Evolutionary conservation across 2,888 invertebrate genomes (phyloP).

Genomic region (Microdon myrmicae): DNA sequence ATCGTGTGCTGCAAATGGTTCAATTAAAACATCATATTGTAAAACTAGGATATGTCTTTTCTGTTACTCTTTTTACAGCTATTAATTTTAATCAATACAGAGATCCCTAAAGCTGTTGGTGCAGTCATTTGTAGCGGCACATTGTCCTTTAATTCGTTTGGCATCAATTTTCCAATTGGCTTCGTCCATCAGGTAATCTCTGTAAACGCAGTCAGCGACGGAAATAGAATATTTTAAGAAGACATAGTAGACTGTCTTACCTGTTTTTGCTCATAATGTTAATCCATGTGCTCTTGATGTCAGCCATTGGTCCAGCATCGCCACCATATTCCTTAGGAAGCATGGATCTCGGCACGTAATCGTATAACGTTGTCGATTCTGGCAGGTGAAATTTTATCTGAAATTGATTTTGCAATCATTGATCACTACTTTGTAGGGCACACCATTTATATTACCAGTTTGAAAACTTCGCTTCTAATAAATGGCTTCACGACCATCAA

Average conservation of each 20-base stretch:
- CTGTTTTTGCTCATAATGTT: slow-evolving; percentile 72
- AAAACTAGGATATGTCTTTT: slow-evolving; percentile 1
- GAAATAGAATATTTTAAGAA: background rate
- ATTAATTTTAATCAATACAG: slow-evolving; percentile 13
- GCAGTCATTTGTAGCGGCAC: slow-evolving; percentile 1
- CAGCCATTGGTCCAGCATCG: slow-evolving; percentile 71
- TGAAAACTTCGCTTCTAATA: slow-evolving; percentile 74
- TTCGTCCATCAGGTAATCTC: slow-evolving; percentile 72
- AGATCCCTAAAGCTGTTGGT: slow-evolving; percentile 16
- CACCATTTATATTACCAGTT: slow-evolving; percentile 69
- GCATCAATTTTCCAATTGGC: slow-evolving; percentile 68
- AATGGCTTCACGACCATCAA: slow-evolving; percentile 74
- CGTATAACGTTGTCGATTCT: slow-evolving; percentile 72
- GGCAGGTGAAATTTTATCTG: slow-evolving; percentile 79
- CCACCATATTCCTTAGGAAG: slow-evolving; percentile 79
- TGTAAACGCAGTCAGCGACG: slow-evolving; percentile 56
- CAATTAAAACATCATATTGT: slow-evolving; percentile 4
- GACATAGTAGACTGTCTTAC: slow-evolving; percentile 67
- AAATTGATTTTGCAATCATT: slow-evolving; percentile 47
- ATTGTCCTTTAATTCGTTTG: slow-evolving; percentile 48
- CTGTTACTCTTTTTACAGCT: background rate
- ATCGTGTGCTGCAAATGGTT: no score
- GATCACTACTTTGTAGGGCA: background rate
- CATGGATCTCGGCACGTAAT: slow-evolving; percentile 73
- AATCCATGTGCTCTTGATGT: slow-evolving; percentile 73